Base-by-base conservation (phyloP, 2,113 vertebrate genomes). In the Crotalus viridis region DNA sequence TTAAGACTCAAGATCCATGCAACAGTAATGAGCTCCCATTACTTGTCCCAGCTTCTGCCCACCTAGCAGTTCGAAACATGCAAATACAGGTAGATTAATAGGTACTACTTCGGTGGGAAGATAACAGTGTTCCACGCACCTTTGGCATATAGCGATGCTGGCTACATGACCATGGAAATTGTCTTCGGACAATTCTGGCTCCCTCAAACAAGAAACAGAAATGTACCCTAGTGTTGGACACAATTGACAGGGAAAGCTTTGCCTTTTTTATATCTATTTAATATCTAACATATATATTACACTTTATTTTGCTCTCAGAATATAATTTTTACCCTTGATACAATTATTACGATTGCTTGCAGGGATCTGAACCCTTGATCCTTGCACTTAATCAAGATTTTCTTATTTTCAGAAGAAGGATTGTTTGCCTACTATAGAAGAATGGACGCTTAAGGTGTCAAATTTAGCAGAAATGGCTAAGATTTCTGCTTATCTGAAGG, bases 231-330 rank as follows among this genome's bases (percentile, higher is more conserved):
- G 4, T n/a, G 28, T 0, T 1, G 4, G 28, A 69, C 61, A 69
- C 61, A 69, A n/a, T 12, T n/a, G 28, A n/a, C 4, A 15, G 28
- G 64, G 28, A 69, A n/a, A 15, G 0, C 64, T 69, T 69, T 69
- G 4, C 28, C n/a, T 69, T 61, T 69, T n/a, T 15, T 1, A 69
- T 69, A 69, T n/a, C 26, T 64, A 61, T 54, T 54, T 12, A 54
- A 54, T 64, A 64, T 64, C 7, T 64, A 6, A n/a, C 61, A n/a
- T 95, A 95, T 85, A n/a, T 90, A 43, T 87, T 43, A 93, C n/a
- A n/a, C 17, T 22, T 22, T 95, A 46, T 90, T 52, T 28, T 87
- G 6, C 55, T 43, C 88, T 57, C 43, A 17, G 10, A 43, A 69
- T 91, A 93, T 28, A 7, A 88, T 22, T 94, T 61, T 24, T 89